Conservation (phyloP, 2,113 vertebrate genomes). For the Cheirogaleus medius region DNA sequence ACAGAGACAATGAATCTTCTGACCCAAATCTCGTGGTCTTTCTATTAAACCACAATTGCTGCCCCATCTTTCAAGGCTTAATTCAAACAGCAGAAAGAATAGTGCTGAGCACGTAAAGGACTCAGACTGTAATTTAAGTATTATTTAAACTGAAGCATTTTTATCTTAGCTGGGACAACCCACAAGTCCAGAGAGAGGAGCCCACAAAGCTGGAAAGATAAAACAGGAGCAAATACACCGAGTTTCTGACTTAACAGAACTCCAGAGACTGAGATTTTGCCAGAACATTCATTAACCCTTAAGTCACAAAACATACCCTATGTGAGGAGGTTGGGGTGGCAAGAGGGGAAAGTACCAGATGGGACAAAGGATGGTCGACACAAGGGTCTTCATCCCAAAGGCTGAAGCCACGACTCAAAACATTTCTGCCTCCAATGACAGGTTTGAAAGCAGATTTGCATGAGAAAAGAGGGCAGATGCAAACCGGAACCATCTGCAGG, state of each 20-base stretch:
- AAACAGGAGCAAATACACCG: not conserved
- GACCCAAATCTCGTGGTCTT: not conserved
- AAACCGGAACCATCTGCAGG: not conserved
- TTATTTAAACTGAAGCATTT: constrained; percentile 27
- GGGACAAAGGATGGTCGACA: not conserved
- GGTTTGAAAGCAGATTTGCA: constrained; percentile 22
- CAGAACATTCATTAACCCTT: not conserved
- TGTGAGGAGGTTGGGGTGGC: not conserved
- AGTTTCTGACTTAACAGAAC: not conserved
- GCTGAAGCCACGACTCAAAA: not conserved
- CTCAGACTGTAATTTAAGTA: not conserved
- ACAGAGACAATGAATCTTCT: constrained; percentile 22
- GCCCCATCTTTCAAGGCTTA: not conserved
- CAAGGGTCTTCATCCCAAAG: not conserved
- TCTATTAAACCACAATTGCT: not conserved
- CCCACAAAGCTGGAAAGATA: constrained; percentile 30
- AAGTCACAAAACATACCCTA: not conserved
- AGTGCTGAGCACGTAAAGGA: not conserved
- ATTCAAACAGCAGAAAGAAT: not conserved
- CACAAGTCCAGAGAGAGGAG: not conserved
- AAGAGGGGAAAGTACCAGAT: not conserved
- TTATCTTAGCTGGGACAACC: constrained; percentile 4
- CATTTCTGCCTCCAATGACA: not conserved
- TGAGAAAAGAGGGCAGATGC: constrained; percentile 12
- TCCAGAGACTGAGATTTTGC: not conserved